Percentiles rank a stretch among this genome's conserved stretches.
phyloP scores from a whole-genome alignment of 1,140 invertebrate species.

The Rhagoletis pomonella region DNA sequence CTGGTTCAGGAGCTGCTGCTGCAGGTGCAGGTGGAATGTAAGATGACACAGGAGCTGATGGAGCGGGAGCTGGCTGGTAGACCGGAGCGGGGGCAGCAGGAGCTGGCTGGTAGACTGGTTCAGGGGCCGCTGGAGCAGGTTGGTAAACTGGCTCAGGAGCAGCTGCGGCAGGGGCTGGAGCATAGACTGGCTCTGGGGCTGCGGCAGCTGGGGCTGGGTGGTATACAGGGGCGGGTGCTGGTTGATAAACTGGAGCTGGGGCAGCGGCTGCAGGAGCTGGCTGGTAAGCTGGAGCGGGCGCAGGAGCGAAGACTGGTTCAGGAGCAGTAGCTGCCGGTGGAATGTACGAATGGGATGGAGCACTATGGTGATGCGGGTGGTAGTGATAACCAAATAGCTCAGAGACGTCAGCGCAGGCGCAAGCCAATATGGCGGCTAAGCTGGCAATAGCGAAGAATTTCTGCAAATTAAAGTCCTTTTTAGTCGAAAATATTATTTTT shows the following conservation, averaged over 20 bases:
- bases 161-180: neutral
- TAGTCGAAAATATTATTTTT: too few relatives aligned
- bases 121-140: slow-evolving; percentile 42
- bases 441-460: slow-evolving; percentile 53
- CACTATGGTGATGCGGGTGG: too few relatives aligned
- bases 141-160: neutral
- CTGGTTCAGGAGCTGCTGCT: neutral
- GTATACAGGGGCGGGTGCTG: too few relatives aligned
- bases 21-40: slow-evolving; percentile 42
- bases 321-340: slow-evolving; percentile 7
- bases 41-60: neutral
- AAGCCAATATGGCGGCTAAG: slow-evolving; percentile 25
- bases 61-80: neutral
- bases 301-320: slow-evolving; percentile 54
- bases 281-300: slow-evolving; percentile 65
- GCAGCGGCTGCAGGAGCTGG: slow-evolving; percentile 57
- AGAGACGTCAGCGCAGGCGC: slow-evolving; percentile 55
- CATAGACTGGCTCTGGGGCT: too few relatives aligned
- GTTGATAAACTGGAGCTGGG: neutral
- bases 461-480: neutral
- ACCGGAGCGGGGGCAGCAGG: slow-evolving; percentile 45
- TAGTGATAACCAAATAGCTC: slow-evolving; percentile 31
- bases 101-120: slow-evolving; percentile 51
- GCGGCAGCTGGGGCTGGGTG: too few relatives aligned
- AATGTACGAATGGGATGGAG: slow-evolving; percentile 25